Base-by-base conservation (phyloP, 2,113 vertebrate genomes). In the Rhynchomys soricoides region DNA sequence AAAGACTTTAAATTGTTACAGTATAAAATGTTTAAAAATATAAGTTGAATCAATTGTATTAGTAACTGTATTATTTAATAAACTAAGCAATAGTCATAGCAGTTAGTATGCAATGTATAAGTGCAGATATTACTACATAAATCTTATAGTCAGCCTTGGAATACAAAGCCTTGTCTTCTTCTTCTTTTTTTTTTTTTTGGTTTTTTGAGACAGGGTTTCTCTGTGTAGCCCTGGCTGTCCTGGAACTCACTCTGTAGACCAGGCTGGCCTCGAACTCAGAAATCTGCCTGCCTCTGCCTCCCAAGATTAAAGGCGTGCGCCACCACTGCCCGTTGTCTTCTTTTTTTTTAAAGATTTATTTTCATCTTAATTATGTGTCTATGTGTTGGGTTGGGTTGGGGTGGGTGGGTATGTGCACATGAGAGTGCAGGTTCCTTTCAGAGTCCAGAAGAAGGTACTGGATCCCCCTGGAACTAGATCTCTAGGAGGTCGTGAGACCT, bases 21-120 rank as follows among this genome's bases (percentile, higher is more conserved):
- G 22, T 31, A 85, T 62, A 40, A 88, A 24, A 74, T 89, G 37
- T 91, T 97, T 89, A 57, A 78, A 97, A 73, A 85, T 66, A 88
- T 7, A 77, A 91, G 93, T 86, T 12, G 10, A 5, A 55, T 82
- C 48, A 17, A 7, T 85, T 97, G 68, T 77, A 77, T 86, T 74
- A 86, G 45, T 88, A 74, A 86, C 50, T 77, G 2, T 50, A 82
- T 31, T 64, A 66, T 83, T 75, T 40, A 78, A 0, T 93, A 96
- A 93, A 22, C 13, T 83, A 89, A 88, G 34, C 24, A 85, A 70
- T 77, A 59, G 19, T 88, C 62, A 57, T 78, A n/a, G 40, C 71
- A 45, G 16, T 77, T 89, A 87, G 45, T 52, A 48, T 31, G 19
- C 92, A 90, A 48, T 86, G 31, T 66, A 52, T 90, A 81, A 87